Base-by-base conservation (phyloP, 2,888 invertebrate genomes). In the Rutpela maculata region DNA sequence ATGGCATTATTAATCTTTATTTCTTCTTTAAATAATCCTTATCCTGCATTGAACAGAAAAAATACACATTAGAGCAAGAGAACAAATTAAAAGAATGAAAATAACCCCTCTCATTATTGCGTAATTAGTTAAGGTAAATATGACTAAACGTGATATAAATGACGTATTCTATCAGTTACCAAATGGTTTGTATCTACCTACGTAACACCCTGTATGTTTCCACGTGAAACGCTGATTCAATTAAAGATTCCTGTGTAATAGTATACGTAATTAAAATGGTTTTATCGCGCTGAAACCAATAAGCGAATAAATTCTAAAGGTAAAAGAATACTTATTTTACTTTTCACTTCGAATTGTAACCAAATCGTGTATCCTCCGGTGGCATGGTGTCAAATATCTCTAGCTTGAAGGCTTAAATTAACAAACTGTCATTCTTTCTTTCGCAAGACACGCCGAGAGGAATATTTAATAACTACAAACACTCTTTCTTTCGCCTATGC, bases 391-490 rank as follows among this genome's bases (percentile, higher is more conserved):
- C 84, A 82, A 84, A 83, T 82, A 82, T 82, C 83, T 78, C 76
- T 76, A 78, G 79, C 79, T 74, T 72, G 80, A 78, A 83, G 82
- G 77, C 81, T 82, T 81, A 82, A 83, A 82, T 83, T 81, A 81
- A 80, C 82, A 80, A 81, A 80, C 79, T 75, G 70, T 69, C 69
- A 63, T 65, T 69, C 73, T 55, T 72, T 56, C 66, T 83, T 79
- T 75, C 82, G 74, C 82, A 78, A 80, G 77, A 74, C 78, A 76
- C 82, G 85, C 83, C 83, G 84, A 70, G 81, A 80, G 80, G 83
- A 84, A 86, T 84, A 85, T 86, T 85, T 84, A 86, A 86, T 86
- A 86, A 85, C 70, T 74, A 50, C 60, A 26, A 65, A 70, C 74
- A 73, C 63, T 71, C 65, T 76, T 76, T 65, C 55, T 50, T 56